These are phyloP conservation scores for Poecilia velifera DNA, from an alignment of 2,797 vertebrate species.

Conservation along the genomic window DNA sequence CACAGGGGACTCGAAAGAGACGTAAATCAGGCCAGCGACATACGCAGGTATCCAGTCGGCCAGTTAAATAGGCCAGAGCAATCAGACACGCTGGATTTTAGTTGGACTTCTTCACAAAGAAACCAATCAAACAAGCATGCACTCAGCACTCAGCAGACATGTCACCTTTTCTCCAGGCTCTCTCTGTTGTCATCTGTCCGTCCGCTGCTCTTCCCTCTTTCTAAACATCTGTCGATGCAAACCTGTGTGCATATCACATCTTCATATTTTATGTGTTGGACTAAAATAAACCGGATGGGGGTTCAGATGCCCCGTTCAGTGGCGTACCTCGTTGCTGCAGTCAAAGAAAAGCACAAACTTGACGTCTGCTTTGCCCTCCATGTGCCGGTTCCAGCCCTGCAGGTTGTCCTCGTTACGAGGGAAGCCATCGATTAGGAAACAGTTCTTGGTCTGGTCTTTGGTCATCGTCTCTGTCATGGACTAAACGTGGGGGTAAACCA, in stretches of 20 bases:
- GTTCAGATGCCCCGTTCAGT: background rate
- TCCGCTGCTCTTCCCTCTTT: conserved; percentile 95
- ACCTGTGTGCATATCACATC: conserved; percentile 76
- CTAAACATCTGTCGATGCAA: conserved; percentile 91
- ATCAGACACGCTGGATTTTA: conserved; percentile 26
- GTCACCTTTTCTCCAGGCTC: conserved; percentile 95
- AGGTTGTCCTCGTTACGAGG: conserved; percentile 98
- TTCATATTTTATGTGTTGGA: background rate
- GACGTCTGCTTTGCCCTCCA: conserved; percentile 92
- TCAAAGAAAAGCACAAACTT: conserved; percentile 98
- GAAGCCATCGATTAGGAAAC: conserved; percentile 98
- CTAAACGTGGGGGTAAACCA: conserved; percentile 67
- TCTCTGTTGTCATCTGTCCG: conserved; percentile 96
- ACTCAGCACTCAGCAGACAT: background rate
- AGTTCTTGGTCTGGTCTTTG: conserved; percentile 85
- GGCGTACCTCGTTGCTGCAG: conserved; percentile 89
- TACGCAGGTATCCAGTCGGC: conserved; percentile 43
- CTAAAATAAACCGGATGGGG: background rate
- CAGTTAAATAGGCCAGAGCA: conserved; percentile 53
- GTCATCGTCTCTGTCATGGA: conserved; percentile 94
- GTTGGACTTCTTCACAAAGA: background rate
- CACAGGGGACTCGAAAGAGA: conserved; percentile 51
- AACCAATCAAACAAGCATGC: background rate
- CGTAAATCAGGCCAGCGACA: conserved; percentile 63
- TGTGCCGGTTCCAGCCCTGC: conserved; percentile 90